Conservation (phyloP, 2,888 invertebrate species). For the Caenorhabditis sp. region DNA sequence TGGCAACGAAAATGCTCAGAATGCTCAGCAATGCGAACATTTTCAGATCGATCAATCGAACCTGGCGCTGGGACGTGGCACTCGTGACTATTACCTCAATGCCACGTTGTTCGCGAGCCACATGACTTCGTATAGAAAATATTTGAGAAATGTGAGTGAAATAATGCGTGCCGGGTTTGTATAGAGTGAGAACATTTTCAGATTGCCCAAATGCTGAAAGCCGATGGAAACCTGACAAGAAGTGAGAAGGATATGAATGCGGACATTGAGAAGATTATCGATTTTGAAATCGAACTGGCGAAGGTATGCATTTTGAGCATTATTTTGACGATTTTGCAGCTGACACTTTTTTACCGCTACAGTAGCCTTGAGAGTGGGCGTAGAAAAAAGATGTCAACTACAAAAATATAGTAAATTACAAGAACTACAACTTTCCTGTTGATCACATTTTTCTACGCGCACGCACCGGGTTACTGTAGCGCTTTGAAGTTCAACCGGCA, state of each 20-base stretch:
- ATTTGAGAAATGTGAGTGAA: slow-evolving; percentile 63
- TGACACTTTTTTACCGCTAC: too few species aligned
- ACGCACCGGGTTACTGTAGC: too few species aligned
- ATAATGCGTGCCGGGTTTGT: neutral
- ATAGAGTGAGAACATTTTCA: slow-evolving; percentile 11
- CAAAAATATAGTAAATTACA: too few species aligned
- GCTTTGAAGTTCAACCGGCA: too few species aligned
- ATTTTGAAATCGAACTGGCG: slow-evolving; percentile 66
- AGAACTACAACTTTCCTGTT: too few species aligned
- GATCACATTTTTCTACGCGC: too few species aligned
- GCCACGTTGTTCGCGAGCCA: slow-evolving; percentile 76
- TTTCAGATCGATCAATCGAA: slow-evolving; percentile 75
- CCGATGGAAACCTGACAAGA: slow-evolving; percentile 55
- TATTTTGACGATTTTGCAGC: too few species aligned
- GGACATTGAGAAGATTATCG: slow-evolving; percentile 65
- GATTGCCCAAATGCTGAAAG: slow-evolving; percentile 58
- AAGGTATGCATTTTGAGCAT: too few species aligned
- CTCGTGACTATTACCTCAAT: slow-evolving; percentile 78
- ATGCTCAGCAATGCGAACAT: neutral
- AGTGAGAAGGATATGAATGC: slow-evolving; percentile 44
- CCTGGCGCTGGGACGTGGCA: slow-evolving; percentile 73
- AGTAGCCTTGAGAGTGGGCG: too few species aligned
- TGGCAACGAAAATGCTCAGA: neutral
- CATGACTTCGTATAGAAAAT: slow-evolving; percentile 75
- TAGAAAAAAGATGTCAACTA: too few species aligned